phyloP scores from a whole-genome alignment of 2,113 vertebrate species.

The Apodemus sylvaticus region DNA sequence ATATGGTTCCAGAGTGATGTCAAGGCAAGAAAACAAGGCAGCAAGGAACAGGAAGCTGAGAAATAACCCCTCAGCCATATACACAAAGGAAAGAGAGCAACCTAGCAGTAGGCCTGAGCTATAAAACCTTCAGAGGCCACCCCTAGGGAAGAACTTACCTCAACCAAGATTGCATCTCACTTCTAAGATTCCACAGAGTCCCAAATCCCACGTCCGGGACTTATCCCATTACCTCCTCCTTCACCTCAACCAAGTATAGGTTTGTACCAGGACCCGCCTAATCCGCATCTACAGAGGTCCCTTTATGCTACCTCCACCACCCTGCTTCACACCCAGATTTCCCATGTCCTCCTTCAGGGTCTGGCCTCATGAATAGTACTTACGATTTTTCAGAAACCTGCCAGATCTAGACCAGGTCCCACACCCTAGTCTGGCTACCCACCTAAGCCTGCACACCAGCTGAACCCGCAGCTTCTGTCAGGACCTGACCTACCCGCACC shows the following conservation, averaged over 20 bases:
- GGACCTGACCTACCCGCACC: background rate
- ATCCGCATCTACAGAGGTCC: background rate
- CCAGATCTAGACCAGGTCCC: background rate
- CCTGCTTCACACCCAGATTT: background rate
- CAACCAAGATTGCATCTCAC: background rate
- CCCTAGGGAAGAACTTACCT: background rate
- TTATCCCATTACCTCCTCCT: background rate
- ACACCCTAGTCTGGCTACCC: background rate
- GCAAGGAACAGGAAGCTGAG: background rate
- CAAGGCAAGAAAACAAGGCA: background rate
- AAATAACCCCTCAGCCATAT: background rate
- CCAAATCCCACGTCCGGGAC: background rate
- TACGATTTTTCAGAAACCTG: background rate
- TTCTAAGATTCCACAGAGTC: background rate
- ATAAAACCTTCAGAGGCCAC: background rate
- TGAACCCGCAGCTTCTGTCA: background rate
- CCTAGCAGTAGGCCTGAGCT: background rate
- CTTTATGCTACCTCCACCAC: background rate
- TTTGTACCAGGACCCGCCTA: background rate
- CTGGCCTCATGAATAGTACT: background rate
- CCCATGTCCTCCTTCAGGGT: background rate
- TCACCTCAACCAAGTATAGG: background rate
- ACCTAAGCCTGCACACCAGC: background rate
- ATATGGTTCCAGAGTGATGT: background rate
- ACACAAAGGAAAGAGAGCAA: background rate